Base-by-base conservation (phyloP, 2,797 vertebrate genomes). In the Acanthopagrus latus region DNA sequence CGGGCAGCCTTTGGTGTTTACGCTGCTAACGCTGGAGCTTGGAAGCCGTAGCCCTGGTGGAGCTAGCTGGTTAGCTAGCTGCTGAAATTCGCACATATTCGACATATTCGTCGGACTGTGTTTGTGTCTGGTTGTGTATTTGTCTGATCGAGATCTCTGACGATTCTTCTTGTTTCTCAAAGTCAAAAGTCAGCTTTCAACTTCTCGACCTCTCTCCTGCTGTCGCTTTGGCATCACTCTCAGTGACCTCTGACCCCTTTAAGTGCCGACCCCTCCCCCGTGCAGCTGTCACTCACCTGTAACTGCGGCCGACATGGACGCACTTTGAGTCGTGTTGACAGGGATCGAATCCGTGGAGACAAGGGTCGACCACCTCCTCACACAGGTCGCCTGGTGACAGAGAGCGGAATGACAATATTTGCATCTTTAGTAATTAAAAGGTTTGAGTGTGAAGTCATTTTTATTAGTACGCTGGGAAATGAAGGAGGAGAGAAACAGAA, bases 281-380 rank as follows among this genome's bases (percentile, higher is more conserved):
- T 9, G 1, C 59, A 74, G 55, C 65, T 64, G 86, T 76, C 63
- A 84, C 96, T 96, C 91, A 99, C 98, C 96, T 96, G 93, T 95
- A 96, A 80, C 94, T 91, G 83, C 95, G 97, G 80, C 95, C 95
- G 47, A 96, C 88, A 10, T 95, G 90, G 86, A 98, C 85, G 74
- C 98, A 99, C 90, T 99, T 99, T 81, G 97, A 97, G 87, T 97
- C 96, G 0, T 99, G 97, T 33, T 96, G 97, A 88, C 98, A 99
- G 3, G 96, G 96, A 90, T 97, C 97, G 27, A 96, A 93, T n/a
- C 95, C 97, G 0, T 94, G 94, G 85, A 96, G 94, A 71, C 98
- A 99, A 52, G 96, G 95, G 90, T 98, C 95, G 21, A 98, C 89
- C 83, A 98, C 96, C 86, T 99, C 98, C 14, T 99, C 97, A 52